Conservation (phyloP, 92 coral and sea anemone genomes). For the Siderastrea siderea region DNA sequence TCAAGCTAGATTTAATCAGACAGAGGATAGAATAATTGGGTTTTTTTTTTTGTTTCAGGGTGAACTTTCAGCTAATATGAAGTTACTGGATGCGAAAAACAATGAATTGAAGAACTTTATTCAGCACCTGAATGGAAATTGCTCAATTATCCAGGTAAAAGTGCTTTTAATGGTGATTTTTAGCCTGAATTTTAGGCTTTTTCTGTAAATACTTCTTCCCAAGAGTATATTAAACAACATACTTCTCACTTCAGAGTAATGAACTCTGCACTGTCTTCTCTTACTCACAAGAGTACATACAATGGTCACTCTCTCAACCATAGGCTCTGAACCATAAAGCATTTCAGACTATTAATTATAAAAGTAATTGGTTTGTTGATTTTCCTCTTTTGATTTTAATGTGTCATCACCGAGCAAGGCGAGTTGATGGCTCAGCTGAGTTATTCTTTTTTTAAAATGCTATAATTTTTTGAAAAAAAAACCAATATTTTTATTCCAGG, state of each 20-base stretch:
- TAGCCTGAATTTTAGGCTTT: too few relatives aligned
- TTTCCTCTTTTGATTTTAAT: too few relatives aligned
- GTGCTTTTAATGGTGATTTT: not conserved
- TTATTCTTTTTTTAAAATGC: not conserved
- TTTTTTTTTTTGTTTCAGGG: conserved; percentile 50
- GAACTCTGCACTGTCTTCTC: too few relatives aligned
- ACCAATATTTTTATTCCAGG: conserved; percentile 51
- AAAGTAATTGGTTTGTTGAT: too few relatives aligned
- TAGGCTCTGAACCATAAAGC: too few relatives aligned
- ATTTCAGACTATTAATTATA: too few relatives aligned
- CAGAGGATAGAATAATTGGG: not conserved
- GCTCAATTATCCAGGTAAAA: conserved; percentile 89
- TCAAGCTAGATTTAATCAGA: not conserved
- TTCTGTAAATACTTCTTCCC: too few relatives aligned
- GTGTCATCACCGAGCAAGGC: too few relatives aligned
- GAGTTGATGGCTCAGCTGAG: not conserved
- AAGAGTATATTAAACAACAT: not conserved
- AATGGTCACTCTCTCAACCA: too few relatives aligned
- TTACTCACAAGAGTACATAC: too few relatives aligned
- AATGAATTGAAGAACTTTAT: conserved; percentile 76
- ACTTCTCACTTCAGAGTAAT: too few relatives aligned
- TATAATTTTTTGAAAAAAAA: not conserved
- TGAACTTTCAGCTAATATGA: conserved; percentile 81
- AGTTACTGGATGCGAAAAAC: conserved; percentile 75
- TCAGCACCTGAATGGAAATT: conserved; percentile 77